Base-by-base conservation (phyloP, 2,888 invertebrate species). In the Hipparchia sbordonii region DNA sequence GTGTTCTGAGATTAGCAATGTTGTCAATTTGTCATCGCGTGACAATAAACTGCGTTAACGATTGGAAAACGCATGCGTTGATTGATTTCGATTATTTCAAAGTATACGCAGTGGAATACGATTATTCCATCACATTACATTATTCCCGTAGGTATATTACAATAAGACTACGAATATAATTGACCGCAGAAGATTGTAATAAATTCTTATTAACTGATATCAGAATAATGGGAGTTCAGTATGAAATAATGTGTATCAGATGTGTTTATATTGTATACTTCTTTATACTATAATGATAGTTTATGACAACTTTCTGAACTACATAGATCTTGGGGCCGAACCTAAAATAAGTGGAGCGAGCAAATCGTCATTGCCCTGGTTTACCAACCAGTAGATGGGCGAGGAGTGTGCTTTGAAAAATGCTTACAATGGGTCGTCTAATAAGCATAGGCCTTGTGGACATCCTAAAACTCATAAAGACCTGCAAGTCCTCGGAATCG, bases 1-100 rank as follows among this genome's bases (percentile, higher is more conserved):
- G 48, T 48, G 6, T 48, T 48, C 48, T 8, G 48, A 1, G 48
- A 48, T 48, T 60, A 60, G 60, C 51, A 51, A 60, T 68, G 60
- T 68, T 68, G 48, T 59, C 33, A 60, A 51, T 68, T 51, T 12
- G 48, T 46, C 59, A 68, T 68, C 51, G 68, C 68, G 68, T 68
- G 68, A 68, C 59, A 59, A 59, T 68, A 59, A 68, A 51, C 33
- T 68, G 59, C 68, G 60, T 48, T 12, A 6, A 8, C 8, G 8
- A 60, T 23, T 68, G 46, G 68, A 59, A 68, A 68, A 59, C 60
- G 68, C 48, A 51, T 60, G 68, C 23, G 10, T 52, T 33, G 33
- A 65, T 51, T 52, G 48, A 23, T 63, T 63, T 63, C 46, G 33
- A 65, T 52, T 33, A 51, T 51, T 52, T 33, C 10, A 6, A 65